Evolutionary conservation across 2,888 invertebrate species (phyloP).

Genomic region (Cyclophora albipunctata): DNA sequence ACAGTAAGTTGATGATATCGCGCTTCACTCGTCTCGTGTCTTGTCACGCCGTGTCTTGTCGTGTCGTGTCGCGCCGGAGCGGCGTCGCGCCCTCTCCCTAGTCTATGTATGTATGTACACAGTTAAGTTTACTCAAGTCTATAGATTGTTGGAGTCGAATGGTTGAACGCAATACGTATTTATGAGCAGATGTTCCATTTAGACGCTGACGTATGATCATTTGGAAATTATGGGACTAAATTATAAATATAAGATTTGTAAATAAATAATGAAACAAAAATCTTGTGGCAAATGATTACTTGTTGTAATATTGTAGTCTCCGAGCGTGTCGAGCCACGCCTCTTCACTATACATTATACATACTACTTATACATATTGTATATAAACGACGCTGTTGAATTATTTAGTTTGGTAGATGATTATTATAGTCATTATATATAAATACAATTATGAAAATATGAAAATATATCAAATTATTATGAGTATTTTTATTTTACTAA

Average conservation of each 20-base stretch:
- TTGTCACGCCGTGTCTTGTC: constrained; percentile 5
- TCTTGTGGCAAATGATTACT: constrained; percentile 73
- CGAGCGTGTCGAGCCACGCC: constrained; percentile 1
- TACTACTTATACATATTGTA: constrained; percentile 71
- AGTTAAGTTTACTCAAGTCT: constrained; percentile 62
- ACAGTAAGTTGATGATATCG: too few species aligned
- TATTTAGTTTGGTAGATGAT: constrained; percentile 74
- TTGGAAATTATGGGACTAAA: constrained; percentile 73
- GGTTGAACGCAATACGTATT: constrained; percentile 9
- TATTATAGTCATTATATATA: constrained; percentile 72
- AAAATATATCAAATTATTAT: constrained; percentile 65
- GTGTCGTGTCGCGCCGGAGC: constrained; percentile 1
- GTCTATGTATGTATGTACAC: constrained; percentile 1
- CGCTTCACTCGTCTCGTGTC: too few species aligned
- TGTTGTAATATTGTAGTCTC: constrained; percentile 49
- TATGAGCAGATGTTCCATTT: constrained; percentile 28
- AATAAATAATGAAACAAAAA: constrained; percentile 57
- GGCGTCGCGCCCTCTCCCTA: not conserved
- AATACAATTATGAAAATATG: constrained; percentile 58
- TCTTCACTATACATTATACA: constrained; percentile 32
- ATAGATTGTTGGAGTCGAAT: constrained; percentile 38
- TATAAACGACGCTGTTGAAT: constrained; percentile 72
- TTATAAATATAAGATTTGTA: constrained; percentile 67
- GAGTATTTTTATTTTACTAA: constrained; percentile 11
- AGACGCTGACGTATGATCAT: constrained; percentile 38